A percentile compares a stretch with the other conserved stretches of the same genome.
These are phyloP conservation scores for Chloroclysta siterata DNA, from an alignment of 2,888 invertebrate species.

Conservation along the genomic window DNA sequence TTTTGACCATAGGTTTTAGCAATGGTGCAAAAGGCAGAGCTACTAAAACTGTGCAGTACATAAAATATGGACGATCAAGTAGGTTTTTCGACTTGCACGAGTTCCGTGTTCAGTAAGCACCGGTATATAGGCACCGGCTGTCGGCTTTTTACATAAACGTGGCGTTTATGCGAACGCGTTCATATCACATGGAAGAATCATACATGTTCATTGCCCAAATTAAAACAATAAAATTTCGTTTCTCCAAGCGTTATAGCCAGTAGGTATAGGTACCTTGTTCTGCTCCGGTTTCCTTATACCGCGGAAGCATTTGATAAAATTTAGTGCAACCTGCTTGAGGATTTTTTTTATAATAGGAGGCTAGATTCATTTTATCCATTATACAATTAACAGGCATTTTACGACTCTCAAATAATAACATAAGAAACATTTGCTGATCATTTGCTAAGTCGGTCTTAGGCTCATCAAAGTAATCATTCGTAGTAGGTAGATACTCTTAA, in stretches of 20 bases:
- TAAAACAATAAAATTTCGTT: slow-evolving; percentile 19
- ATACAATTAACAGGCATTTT: no score
- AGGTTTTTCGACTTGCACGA: no score
- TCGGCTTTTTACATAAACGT: slow-evolving; percentile 1
- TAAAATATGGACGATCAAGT: no score
- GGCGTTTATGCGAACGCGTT: slow-evolving; percentile 6
- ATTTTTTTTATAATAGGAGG: background rate
- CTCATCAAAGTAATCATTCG: background rate
- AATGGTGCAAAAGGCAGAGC: no score
- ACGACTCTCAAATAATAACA: no score
- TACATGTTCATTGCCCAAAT: slow-evolving; percentile 35
- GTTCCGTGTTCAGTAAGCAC: background rate
- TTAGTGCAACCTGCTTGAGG: background rate
- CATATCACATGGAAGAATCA: slow-evolving; percentile 31
- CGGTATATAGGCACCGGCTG: background rate
- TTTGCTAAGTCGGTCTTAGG: no score
- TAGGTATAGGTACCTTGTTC: background rate
- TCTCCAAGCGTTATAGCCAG: slow-evolving; percentile 11
- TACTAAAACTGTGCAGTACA: no score
- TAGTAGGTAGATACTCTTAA: background rate
- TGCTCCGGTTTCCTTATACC: background rate
- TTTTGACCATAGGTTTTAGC: no score
- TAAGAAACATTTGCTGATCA: no score
- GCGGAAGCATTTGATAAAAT: background rate
- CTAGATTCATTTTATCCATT: no score